A percentile compares a stretch with the other conserved stretches of the same genome.
These are phyloP conservation scores for Melanogrammus aeglefinus DNA, from an alignment of 2,797 vertebrate species.

Conservation along the genomic window DNA sequence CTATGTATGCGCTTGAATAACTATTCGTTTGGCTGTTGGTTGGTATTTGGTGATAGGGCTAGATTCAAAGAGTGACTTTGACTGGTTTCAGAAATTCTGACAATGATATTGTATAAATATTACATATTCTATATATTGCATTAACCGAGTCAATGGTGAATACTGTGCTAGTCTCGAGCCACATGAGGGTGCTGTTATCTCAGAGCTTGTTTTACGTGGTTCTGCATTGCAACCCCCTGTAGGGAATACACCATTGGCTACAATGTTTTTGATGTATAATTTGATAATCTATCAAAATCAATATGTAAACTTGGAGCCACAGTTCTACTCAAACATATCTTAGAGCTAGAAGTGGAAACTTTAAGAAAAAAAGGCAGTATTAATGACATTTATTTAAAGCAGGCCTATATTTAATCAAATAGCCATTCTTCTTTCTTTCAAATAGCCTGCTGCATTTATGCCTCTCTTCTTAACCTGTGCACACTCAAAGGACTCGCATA, in stretches of 20 bases:
- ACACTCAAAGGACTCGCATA: too few relatives aligned
- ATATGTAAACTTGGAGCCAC: background rate
- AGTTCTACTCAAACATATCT: background rate
- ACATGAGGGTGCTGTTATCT: background rate
- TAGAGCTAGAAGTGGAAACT: background rate
- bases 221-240: background rate
- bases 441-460: background rate
- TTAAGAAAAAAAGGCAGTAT: background rate
- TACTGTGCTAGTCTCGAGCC: background rate
- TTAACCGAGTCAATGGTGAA: too few relatives aligned
- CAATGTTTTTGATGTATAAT: background rate
- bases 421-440: background rate
- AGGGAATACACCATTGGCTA: background rate
- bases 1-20: too few relatives aligned
- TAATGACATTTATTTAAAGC: background rate
- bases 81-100: too few relatives aligned
- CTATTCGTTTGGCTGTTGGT: too few relatives aligned
- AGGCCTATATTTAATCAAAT: background rate
- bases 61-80: too few relatives aligned
- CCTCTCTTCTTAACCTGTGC: background rate
- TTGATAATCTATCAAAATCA: background rate
- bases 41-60: too few relatives aligned
- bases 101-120: too few relatives aligned
- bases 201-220: background rate
- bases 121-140: too few relatives aligned